These are phyloP conservation scores for Clarias platycephalus DNA, from an alignment of 2,797 vertebrate genomes.

Conservation along the genomic window DNA sequence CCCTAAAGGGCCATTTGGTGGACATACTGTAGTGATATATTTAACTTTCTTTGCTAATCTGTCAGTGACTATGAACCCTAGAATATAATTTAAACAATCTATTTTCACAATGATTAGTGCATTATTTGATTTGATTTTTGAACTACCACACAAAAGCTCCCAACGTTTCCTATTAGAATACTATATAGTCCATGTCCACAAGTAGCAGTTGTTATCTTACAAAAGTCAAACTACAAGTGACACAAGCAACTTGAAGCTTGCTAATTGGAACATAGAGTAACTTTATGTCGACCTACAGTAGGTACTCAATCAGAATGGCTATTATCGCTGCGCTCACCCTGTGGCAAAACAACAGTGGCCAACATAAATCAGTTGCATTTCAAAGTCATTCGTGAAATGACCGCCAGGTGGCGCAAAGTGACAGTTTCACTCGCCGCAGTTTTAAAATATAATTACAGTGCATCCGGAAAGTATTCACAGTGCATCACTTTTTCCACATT, in stretches of 20 bases:
- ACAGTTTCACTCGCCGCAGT: no score
- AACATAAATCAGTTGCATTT: no score
- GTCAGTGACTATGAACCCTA: neutral
- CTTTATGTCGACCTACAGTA: no score
- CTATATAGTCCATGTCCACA: neutral
- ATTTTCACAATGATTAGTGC: neutral
- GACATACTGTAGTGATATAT: neutral
- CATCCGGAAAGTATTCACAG: no score
- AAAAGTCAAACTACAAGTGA: neutral
- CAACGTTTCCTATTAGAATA: neutral
- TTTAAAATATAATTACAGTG: no score
- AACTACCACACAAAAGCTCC: neutral
- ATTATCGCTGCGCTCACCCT: no score
- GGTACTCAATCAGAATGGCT: no score
- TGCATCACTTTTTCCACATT: no score
- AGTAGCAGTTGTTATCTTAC: neutral
- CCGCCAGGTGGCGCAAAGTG: no score
- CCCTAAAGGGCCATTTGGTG: no score
- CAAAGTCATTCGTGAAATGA: no score
- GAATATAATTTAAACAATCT: neutral
- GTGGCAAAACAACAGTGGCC: no score
- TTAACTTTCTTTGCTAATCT: conserved; percentile 5
- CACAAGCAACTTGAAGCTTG: neutral
- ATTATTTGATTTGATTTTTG: neutral
- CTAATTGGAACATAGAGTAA: neutral